phyloP scores from a whole-genome alignment of 2,113 vertebrate species.

The Garra rufa region DNA sequence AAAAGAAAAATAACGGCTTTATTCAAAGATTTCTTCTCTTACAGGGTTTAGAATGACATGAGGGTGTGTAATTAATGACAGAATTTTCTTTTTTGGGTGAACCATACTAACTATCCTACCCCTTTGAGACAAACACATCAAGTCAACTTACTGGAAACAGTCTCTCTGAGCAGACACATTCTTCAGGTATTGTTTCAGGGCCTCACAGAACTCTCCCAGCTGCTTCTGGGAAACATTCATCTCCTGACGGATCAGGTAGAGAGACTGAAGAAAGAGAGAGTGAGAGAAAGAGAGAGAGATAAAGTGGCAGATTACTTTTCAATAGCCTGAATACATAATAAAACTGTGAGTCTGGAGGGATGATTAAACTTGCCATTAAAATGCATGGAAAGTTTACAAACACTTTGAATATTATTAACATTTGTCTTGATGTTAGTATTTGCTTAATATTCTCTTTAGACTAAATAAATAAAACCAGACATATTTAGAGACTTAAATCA shows the following conservation, averaged over 20 bases:
- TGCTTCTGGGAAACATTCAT: constrained; percentile 93
- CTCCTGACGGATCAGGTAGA: constrained; percentile 91
- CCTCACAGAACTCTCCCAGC: constrained; percentile 87
- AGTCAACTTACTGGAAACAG: constrained; percentile 92
- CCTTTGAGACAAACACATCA: too few species aligned
- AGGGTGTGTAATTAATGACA: too few species aligned
- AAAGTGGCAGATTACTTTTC: constrained; percentile 3
- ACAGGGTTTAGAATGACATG: too few species aligned
- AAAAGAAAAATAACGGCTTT: too few species aligned
- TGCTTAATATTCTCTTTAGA: background rate
- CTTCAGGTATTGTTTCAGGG: constrained; percentile 93
- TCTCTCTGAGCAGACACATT: constrained; percentile 83
- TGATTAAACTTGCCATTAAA: background rate
- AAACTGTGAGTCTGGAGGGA: background rate
- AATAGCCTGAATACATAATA: background rate
- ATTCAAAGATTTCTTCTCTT: too few species aligned
- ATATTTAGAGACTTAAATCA: background rate
- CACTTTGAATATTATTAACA: background rate
- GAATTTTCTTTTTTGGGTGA: too few species aligned
- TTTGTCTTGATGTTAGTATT: background rate
- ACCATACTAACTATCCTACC: too few species aligned
- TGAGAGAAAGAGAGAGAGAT: constrained; percentile 20
- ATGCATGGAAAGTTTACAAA: background rate
- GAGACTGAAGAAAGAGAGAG: constrained; percentile 75
- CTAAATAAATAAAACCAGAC: background rate